Base-by-base conservation (phyloP, 1,140 invertebrate genomes). In the Drosophila trapezifrons region DNA sequence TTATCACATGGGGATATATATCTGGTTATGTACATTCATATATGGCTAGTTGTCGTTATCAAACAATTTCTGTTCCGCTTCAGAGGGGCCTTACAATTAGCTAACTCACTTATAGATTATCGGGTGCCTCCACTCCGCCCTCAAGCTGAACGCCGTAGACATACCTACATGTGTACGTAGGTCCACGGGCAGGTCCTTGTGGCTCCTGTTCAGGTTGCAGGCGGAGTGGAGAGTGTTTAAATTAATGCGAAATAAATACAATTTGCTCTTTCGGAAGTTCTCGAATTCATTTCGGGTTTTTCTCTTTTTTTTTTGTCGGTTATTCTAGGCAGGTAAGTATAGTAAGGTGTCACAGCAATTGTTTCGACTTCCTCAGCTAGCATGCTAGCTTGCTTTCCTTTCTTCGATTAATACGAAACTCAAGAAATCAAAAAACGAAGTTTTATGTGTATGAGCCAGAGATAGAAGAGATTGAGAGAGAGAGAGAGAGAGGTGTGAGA, bases 291-390 rank as follows among this genome's bases (percentile, higher is more conserved):
- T 59, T 83, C 80, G 55, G 52, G 45, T 75, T 70, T 32, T 32
- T 32, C 57, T 59, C 32, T 51, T 45, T 25, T 32, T 40, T 52
- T 71, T 71, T 42, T 49, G 38, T 75, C 15, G 42, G 40, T 75
- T 78, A 81, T 85, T 60, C 58, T 66, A 72, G 38, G 71, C 72
- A 85, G 80, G 70, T 77, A 87, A 89, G 83, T 87, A 87, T 87
- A 87, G 83, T 87, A 87, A 87, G 84, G 83, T 87, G 83, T 87
- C 80, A 87, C 79, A 89, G 66, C 76, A 86, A 87, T 83, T 83
- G 71, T 46, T 74, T 80, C 25, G 64, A 74, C 64, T 71, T 62
- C 64, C 79, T 81, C 73, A 56, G 64, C 58, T 45, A 69, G 52
- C 57, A 35, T 42, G 29, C 29, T 38, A 60, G 29, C 54, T 32